A percentile compares a stretch with the other conserved stretches of the same genome.
phyloP scores from a whole-genome alignment of 2,113 vertebrate genomes.

The Ibidorhyncha struthersii region DNA sequence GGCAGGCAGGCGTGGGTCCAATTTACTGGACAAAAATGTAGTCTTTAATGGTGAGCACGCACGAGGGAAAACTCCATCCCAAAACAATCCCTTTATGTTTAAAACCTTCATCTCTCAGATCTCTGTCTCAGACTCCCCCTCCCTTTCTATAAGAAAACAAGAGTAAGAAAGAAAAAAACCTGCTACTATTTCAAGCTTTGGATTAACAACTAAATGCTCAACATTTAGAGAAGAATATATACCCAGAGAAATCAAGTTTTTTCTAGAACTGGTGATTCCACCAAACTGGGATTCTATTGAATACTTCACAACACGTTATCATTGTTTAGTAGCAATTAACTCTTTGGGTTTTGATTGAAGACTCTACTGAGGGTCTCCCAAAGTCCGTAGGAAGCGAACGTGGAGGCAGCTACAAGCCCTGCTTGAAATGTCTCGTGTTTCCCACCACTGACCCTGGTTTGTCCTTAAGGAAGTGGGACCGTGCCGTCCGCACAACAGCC shows the following conservation, averaged over 20 bases:
- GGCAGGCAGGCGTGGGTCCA: constrained; percentile 40
- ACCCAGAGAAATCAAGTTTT: not conserved
- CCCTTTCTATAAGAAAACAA: not conserved
- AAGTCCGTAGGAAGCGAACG: not conserved
- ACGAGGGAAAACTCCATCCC: constrained; percentile 40
- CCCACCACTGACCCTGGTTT: not conserved
- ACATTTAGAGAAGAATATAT: not conserved
- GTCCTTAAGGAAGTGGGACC: not conserved
- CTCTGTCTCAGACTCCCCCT: not conserved
- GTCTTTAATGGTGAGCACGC: constrained; percentile 19
- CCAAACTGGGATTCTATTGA: not conserved
- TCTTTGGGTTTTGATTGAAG: not conserved
- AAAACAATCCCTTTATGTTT: constrained; percentile 46
- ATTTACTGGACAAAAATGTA: constrained; percentile 21
- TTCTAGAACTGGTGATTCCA: not conserved
- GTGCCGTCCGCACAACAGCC: not conserved
- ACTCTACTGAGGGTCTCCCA: not conserved
- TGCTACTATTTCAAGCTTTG: not conserved
- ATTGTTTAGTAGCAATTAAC: not conserved
- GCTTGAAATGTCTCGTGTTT: accelerated
- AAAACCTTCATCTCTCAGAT: constrained; percentile 36
- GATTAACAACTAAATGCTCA: not conserved
- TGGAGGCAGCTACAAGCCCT: not conserved
- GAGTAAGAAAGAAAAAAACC: not conserved
- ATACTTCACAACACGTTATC: not conserved